phyloP scores from a whole-genome alignment of 2,113 vertebrate species.

The Brienomyrus longianalis region DNA sequence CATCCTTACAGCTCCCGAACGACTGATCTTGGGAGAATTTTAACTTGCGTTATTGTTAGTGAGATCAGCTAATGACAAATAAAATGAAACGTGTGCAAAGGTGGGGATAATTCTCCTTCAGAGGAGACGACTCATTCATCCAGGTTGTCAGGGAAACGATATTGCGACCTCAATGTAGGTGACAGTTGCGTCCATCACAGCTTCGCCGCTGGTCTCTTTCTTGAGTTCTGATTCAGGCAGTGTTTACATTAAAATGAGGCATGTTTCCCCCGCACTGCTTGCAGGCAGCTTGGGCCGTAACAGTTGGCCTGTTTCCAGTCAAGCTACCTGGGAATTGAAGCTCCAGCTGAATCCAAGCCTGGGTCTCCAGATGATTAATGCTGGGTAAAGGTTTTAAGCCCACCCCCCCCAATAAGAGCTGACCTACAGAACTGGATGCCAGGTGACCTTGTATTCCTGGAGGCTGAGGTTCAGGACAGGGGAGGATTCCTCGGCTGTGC shows the following conservation, averaged over 20 bases:
- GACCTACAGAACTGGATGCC: background rate
- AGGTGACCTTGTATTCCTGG: background rate
- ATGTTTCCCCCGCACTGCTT: background rate
- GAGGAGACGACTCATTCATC: slow-evolving; percentile 42
- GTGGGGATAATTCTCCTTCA: slow-evolving; percentile 38
- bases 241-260: background rate
- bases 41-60: slow-evolving; percentile 41
- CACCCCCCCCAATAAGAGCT: background rate
- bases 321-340: background rate
- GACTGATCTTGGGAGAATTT: slow-evolving; percentile 49
- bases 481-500: background rate
- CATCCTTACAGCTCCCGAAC: slow-evolving; percentile 32
- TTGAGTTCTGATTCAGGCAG: slow-evolving; percentile 15
- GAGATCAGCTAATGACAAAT: slow-evolving; percentile 39
- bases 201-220: slow-evolving; percentile 25
- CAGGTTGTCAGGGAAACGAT: slow-evolving; percentile 40
- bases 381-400: background rate
- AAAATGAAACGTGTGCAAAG: slow-evolving; percentile 31
- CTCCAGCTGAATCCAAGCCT: background rate
- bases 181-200: slow-evolving; percentile 48
- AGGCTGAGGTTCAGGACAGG: background rate
- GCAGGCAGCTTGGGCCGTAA: background rate
- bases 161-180: slow-evolving; percentile 40
- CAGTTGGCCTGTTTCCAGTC: background rate
- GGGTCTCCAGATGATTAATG: background rate